These are phyloP conservation scores for Elysia chlorotica DNA, from an alignment of 1,140 invertebrate genomes.

Conservation along the genomic window DNA sequence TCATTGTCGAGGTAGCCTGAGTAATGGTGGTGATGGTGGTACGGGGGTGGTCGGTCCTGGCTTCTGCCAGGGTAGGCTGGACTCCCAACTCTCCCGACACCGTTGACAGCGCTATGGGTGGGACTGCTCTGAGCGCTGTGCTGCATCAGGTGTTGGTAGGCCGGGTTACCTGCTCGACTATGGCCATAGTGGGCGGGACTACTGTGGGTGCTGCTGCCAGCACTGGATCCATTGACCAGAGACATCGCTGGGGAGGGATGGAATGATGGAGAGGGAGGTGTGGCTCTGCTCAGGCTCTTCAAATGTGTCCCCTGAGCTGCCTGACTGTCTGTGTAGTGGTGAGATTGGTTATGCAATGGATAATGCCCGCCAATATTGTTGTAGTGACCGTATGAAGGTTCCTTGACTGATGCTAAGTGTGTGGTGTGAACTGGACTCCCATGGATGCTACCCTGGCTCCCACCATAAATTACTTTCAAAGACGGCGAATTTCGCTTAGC, in stretches of 20 bases:
- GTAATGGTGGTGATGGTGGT: no score
- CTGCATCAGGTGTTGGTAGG: conserved; percentile 15
- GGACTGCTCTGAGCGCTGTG: conserved; percentile 4
- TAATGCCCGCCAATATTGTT: no score
- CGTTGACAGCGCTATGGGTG: neutral
- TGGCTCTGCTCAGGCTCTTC: neutral
- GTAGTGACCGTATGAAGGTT: no score
- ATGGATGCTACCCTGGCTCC: conserved; percentile 18
- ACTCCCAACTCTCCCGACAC: neutral
- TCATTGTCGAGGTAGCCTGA: no score
- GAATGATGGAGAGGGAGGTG: neutral
- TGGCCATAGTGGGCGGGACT: neutral
- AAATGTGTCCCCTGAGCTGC: neutral
- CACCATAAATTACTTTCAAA: no score
- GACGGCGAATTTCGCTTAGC: no score
- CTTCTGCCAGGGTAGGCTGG: neutral
- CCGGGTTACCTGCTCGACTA: no score
- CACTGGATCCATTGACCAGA: neutral
- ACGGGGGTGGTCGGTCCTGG: neutral
- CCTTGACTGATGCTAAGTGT: no score
- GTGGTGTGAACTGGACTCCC: conserved; percentile 6
- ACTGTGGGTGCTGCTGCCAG: neutral
- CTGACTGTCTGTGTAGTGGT: neutral
- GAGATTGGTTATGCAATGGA: neutral
- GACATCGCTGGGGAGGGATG: neutral